Evolutionary conservation across 2,113 vertebrate genomes (phyloP).

Genomic region (Notarius lentiginosus): DNA sequence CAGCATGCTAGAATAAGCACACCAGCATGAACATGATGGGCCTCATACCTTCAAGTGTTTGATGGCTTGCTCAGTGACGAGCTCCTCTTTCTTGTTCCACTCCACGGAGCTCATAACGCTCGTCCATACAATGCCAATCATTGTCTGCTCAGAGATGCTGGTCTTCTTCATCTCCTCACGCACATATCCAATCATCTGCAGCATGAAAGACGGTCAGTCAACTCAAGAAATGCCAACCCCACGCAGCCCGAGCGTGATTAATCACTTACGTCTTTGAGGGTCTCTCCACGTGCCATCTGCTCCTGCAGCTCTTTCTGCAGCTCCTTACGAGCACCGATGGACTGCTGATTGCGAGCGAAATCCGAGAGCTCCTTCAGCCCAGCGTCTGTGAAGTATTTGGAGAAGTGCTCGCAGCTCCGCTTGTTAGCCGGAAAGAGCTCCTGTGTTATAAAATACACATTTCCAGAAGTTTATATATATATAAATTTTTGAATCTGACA

Average conservation of each 20-base stretch:
- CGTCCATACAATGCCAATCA: constrained; percentile 92
- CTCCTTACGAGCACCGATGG: constrained; percentile 93
- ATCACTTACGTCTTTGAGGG: constrained; percentile 87
- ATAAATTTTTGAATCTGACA: no score
- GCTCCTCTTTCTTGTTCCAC: constrained; percentile 99
- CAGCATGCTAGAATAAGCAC: no score
- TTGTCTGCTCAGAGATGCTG: constrained; percentile 90
- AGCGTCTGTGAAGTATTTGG: constrained; percentile 97
- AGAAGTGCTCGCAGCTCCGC: constrained; percentile 95
- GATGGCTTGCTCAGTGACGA: constrained; percentile 99
- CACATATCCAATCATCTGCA: constrained; percentile 88
- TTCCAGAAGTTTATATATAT: no score
- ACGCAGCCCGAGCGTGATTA: not conserved
- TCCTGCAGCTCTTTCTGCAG: constrained; percentile 98
- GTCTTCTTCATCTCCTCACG: constrained; percentile 98
- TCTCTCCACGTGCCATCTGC: constrained; percentile 89
- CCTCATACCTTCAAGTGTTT: constrained; percentile 86
- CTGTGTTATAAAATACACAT: constrained; percentile 60
- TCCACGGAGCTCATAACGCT: constrained; percentile 96
- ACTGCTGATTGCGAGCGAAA: constrained; percentile 96
- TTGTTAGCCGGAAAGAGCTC: constrained; percentile 99
- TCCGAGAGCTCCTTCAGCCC: constrained; percentile 95
- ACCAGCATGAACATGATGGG: no score
- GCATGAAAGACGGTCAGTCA: not conserved
- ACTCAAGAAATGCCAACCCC: not conserved